phyloP scores from a whole-genome alignment of 2,113 vertebrate genomes.

The Coturnix japonica region DNA sequence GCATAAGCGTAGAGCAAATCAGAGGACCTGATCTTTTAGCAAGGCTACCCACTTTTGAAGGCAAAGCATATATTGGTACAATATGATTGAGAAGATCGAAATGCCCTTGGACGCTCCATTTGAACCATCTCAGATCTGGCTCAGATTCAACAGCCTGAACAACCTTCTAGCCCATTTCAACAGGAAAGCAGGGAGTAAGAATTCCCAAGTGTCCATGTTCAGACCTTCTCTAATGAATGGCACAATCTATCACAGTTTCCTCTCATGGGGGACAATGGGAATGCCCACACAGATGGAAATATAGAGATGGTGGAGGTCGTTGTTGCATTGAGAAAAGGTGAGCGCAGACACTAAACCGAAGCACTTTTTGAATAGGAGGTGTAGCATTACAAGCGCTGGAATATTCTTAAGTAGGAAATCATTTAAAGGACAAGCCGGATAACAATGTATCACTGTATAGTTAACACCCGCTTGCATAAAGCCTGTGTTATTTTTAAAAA shows the following conservation, averaged over 20 bases:
- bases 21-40: slow-evolving; percentile 1
- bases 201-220: background rate
- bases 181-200: background rate
- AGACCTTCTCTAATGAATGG: background rate
- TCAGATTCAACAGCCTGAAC: slow-evolving; percentile 13
- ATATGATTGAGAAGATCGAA: background rate
- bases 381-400: background rate
- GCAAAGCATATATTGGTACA: background rate
- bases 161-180: background rate
- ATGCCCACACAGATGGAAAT: background rate
- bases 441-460: background rate
- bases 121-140: background rate
- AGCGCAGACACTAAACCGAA: background rate
- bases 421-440: background rate
- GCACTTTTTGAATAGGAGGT: background rate
- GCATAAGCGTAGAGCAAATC: background rate
- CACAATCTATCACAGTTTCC: background rate
- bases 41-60: background rate
- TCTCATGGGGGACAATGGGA: background rate
- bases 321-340: background rate
- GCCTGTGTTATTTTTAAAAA: background rate
- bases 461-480: background rate
- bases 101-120: background rate
- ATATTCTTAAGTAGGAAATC: background rate
- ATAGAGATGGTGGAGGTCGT: background rate